Conservation (phyloP, 2,797 vertebrate genomes). For the Acipenser ruthenus region DNA sequence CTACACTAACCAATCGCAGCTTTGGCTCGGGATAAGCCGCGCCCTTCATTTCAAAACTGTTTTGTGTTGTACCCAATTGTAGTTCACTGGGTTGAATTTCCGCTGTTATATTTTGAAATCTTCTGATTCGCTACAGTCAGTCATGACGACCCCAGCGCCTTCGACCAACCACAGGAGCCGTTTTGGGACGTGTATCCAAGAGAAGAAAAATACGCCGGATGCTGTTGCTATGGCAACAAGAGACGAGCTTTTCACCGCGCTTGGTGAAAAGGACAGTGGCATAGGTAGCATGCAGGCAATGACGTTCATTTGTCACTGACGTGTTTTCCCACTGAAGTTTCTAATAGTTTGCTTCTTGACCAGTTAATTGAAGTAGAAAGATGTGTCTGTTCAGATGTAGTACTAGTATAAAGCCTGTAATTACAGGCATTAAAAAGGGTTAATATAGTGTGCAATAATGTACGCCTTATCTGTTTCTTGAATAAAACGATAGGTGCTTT, state of each 20-base stretch:
- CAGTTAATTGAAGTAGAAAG: no score
- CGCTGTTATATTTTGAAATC: constrained; percentile 50
- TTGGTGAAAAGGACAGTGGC: no score
- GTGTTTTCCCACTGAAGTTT: no score
- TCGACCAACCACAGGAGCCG: constrained; percentile 43
- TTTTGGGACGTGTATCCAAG: constrained; percentile 46
- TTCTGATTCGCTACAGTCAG: constrained; percentile 53
- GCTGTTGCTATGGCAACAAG: constrained; percentile 66
- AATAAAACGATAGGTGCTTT: no score
- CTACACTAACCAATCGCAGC: constrained; percentile 40
- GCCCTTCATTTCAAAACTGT: constrained; percentile 11
- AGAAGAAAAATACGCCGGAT: constrained; percentile 46
- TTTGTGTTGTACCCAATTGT: constrained; percentile 28
- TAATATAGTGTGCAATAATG: no score
- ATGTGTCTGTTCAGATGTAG: no score
- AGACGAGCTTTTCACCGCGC: background rate
- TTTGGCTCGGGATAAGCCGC: constrained; percentile 22
- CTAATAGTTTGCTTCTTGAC: no score
- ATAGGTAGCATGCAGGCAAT: no score
- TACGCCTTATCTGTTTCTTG: no score
- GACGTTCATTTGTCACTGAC: no score
- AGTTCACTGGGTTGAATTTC: constrained; percentile 38
- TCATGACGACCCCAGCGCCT: constrained; percentile 40
- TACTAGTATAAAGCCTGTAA: no score
- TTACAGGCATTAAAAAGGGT: no score